Evolutionary conservation across 2,888 invertebrate species (phyloP), one percentile per base, ranked within the genome.

Genomic region (Oscheius sp.): DNA sequence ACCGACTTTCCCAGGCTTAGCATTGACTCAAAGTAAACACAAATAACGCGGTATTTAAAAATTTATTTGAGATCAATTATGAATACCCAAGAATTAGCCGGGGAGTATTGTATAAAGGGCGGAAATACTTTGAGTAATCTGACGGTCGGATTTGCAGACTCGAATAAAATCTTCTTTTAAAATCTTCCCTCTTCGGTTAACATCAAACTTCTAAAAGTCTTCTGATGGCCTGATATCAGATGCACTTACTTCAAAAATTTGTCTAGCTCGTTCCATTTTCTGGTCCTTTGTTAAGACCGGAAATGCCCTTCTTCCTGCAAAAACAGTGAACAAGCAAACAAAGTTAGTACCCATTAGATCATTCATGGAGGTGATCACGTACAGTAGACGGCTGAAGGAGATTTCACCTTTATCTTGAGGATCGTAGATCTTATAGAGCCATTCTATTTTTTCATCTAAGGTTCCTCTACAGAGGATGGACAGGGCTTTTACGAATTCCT

Each of bases 381-480:
- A 83, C 52, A 82, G 77, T 25, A 86, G 76, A 1, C 85, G 77
- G 69, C 86, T 80, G 85, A 85, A 86, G 13, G 84, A 81, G 41
- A 86, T 76, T 63, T 81, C 80, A 0, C 86, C 86, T 46, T 72
- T 78, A 3, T 78, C 79, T 56, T 80, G 80, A 2, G 86, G 86
- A 72, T 86, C 86, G 74, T 86, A 86, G 13, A 86, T 72, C 18
- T 78, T 82, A 76, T 86, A 86, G 3, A 86, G 72, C 86, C 86
- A 86, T 13, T 84, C 81, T 18, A 86, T 69, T 59, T 85, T 85
- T 69, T 86, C 86, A 25, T 86, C 84, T 70, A 86, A 64, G 0
- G 82, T 81, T 25, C 86, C 86, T 46, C 86, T 73, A 35, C 82
- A 85, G 7, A 86, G 74, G 16, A 84, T 80, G 0, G 86, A 86